Evolutionary conservation across 2,888 invertebrate species (phyloP), one percentile per base, ranked within the genome.

Genomic region (Troglohyphantes excavatus): DNA sequence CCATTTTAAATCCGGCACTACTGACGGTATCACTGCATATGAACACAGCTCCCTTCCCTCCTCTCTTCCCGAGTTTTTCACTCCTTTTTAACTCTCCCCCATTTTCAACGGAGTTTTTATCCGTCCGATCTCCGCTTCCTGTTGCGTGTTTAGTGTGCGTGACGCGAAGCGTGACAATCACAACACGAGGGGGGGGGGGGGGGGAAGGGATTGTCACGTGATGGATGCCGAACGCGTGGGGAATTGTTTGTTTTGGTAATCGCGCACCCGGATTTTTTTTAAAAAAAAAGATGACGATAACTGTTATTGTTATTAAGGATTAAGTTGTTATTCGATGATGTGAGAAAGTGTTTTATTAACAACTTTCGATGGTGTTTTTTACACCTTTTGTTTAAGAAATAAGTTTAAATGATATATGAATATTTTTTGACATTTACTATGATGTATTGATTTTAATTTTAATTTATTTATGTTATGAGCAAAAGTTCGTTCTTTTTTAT

Each of bases 211-310:
- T 33, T 53, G 46, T 67, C 53, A 6, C n/a, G 75, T 73, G 75
- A 84, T 84, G 75, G 67, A 84, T 84, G 84, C 61, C 23, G 17
- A 46, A 21, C 82, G 82, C 82, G 82, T 72, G 82, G 27, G 70
- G 19, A 53, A n/a, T 2, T 53, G 53, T 53, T 53, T 53, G 53
- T n/a, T 53, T 53, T n/a, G 2, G n/a, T 53, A n/a, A 53, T 53
- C 0, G 2, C n/a, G n/a, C n/a, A n/a, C n/a, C n/a, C n/a, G n/a
- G n/a, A n/a, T n/a, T n/a, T 53, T 13, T 53, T 53, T 1, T 53
- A 17, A 13, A 17, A 46, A 46, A 46, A 46, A 46, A 46, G 2
- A 46, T 46, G 9, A 17, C 17, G 46, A 17, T 7, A 9, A 9
- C n/a, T n/a, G n/a, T n/a, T 7, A 46, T 13, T 46, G 11, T 46